Percentiles rank a stretch among this genome's conserved stretches.
Conservation (phyloP, 2,113 vertebrate species). For the Centropristis striata region DNA sequence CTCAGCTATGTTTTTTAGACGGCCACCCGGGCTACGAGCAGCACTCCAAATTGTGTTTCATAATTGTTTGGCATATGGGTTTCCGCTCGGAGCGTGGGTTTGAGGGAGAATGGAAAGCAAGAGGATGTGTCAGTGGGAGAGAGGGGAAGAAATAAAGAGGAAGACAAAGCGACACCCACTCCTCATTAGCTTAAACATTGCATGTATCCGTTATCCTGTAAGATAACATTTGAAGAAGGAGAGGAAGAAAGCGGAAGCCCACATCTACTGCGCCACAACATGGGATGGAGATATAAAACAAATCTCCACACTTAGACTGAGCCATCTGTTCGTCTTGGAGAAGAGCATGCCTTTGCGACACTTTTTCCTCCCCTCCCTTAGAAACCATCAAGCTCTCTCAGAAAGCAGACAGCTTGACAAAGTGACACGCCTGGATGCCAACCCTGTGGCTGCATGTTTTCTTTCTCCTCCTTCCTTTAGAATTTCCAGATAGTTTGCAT, state of each 20-base stretch:
- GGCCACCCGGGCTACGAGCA: slow-evolving; percentile 54
- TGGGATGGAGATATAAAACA: slow-evolving; percentile 72
- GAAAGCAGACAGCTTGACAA: slow-evolving; percentile 73
- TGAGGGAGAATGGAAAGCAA: slow-evolving; percentile 63
- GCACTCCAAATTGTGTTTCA: slow-evolving; percentile 63
- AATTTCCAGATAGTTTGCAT: slow-evolving; percentile 66
- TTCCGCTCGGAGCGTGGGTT: slow-evolving; percentile 70
- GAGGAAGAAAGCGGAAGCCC: slow-evolving; percentile 37
- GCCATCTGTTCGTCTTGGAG: slow-evolving; percentile 78
- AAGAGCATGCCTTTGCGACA: slow-evolving; percentile 58
- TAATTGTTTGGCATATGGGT: slow-evolving; percentile 70
- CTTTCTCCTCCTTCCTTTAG: background rate
- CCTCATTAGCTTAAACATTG: slow-evolving; percentile 75
- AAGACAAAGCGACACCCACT: slow-evolving; percentile 75
- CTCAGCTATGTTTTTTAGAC: slow-evolving; percentile 30
- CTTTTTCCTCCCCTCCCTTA: slow-evolving; percentile 54
- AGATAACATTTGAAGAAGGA: slow-evolving; percentile 60
- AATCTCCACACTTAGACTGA: slow-evolving; percentile 71
- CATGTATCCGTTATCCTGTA: slow-evolving; percentile 60
- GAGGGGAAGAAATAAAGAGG: slow-evolving; percentile 59
- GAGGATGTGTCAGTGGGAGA: slow-evolving; percentile 70
- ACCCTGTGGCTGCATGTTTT: slow-evolving; percentile 50
- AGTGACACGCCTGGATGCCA: slow-evolving; percentile 72
- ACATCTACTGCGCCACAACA: slow-evolving; percentile 57
- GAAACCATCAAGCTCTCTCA: slow-evolving; percentile 67